Base-by-base conservation (phyloP, 2,113 vertebrate species). In the Telmatochromis brachygnathus region DNA sequence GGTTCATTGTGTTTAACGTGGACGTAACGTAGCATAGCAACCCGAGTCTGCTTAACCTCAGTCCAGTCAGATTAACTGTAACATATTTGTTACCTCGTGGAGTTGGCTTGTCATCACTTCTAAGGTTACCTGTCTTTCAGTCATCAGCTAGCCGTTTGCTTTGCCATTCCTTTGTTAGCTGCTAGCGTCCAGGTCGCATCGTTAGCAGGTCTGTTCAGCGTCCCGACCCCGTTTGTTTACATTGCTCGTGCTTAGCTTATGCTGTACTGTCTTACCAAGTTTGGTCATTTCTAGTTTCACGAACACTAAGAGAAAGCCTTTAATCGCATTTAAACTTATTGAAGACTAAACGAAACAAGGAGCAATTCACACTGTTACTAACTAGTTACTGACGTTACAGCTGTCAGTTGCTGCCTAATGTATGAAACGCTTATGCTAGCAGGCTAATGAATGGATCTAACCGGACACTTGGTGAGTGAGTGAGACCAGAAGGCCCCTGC, bases 141-240 rank as follows among this genome's bases (percentile, higher is more conserved):
- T 89, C 79, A 35, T 60, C 81, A 55, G 88, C 90, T 87, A 75
- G 87, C 87, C 62, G 3, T 55, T 13, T 87, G 45, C 79, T 28
- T 86, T 88, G 83, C 53, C 3, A 54, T 75, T 93, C 90, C 95
- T 95, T 96, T 96, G 95, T 96, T 96, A 94, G 94, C 93, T 47
- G 91, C 85, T 95, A 94, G 92, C 93, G 55, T 53, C 23, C 30
- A 73, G 89, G 91, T 75, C 73, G 56, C 79, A 21, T 49, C 86
- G 53, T 84, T 91, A 94, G 91, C 93, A 58, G 82, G 9, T 93
- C 91, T 93, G 93, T 68, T 89, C 68, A 90, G 87, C 87, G 88
- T 94, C 91, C 86, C 37, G 70, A 81, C 75, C 87, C 84, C 89
- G 90, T 94, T 95, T 96, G 95, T 96, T 96, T 95, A 96, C 94